Base-by-base conservation (phyloP, 2,797 vertebrate species). In the Sebastes trivittatus region DNA sequence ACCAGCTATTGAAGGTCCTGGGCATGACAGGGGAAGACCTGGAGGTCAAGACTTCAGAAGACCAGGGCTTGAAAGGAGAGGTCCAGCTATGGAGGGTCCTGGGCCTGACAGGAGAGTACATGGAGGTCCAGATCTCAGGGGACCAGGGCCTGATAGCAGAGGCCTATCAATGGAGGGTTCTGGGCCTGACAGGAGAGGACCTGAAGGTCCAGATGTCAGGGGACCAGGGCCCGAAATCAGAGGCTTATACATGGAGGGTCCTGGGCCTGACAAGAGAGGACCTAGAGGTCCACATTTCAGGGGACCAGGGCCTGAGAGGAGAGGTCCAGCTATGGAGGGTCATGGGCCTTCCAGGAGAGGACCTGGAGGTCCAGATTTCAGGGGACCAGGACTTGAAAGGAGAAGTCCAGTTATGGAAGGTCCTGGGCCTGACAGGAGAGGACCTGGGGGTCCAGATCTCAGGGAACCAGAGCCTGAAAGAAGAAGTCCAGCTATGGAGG, bases 351-450 rank as follows among this genome's bases (percentile, higher is more conserved):
- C 60, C 18, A 75, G 54, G 7, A 80, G 83, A 80, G 74, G 64
- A 54, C 46, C n/a, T 11, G 76, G 38, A 78, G 63, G 63, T 60
- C 71, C 73, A 60, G 30, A 79, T 83, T 89, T 89, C 29, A 75
- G 63, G 2, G 87, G 27, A 29, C 59, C 61, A 18, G 42, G 16
- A 1, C 68, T 49, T 61, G 80, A 82, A 18, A 69, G 23, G 10
- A 78, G 73, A 77, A 32, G 22, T 36, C 3, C 20, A 10, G 1
- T 7, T 46, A 29, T 61, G 30, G 70, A 66, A 4, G 46, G 20
- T 52, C 22, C 14, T 30, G 59, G 32, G 29, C 42, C 36, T 27
- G 52, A 25, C 5, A 25, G 34, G 20, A 70, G 60, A 58, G 58
- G 29, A 11, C 64, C 63, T 59, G 74, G n/a, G 8, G 36, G 27